A percentile compares a stretch with the other conserved stretches of the same genome.
Evolutionary conservation across 2,113 vertebrate species (phyloP).

Genomic region (Tachysurus fulvidraco): DNA sequence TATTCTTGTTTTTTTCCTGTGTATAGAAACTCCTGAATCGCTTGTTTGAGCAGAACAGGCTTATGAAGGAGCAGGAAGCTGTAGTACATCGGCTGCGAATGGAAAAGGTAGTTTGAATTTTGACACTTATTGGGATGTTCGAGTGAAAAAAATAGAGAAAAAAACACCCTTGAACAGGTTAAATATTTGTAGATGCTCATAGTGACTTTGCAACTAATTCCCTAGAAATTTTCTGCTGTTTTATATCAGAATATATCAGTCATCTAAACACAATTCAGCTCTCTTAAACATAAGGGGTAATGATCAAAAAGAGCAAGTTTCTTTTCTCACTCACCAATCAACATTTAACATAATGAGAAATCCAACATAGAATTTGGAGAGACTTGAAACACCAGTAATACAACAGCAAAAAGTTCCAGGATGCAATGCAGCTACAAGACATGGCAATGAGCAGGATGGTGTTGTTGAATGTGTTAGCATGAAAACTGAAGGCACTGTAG

Average conservation of each 20-base stretch:
- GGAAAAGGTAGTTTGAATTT: slow-evolving; percentile 80
- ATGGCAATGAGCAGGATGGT: neutral
- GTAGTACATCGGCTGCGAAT: slow-evolving; percentile 88
- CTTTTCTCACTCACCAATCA: neutral
- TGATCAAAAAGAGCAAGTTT: neutral
- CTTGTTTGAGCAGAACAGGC: slow-evolving; percentile 88
- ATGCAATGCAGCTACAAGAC: neutral
- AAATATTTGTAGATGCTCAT: neutral
- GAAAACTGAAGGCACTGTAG: neutral
- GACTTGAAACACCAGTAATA: neutral
- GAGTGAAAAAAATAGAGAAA: too few species aligned
- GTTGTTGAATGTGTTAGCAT: neutral
- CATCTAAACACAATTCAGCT: neutral
- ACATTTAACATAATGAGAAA: neutral
- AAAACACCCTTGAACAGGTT: neutral
- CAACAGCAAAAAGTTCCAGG: neutral
- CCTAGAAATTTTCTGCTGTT: neutral
- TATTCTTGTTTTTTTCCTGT: slow-evolving; percentile 2
- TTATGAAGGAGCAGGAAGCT: slow-evolving; percentile 87
- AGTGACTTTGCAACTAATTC: neutral
- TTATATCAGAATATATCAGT: neutral
- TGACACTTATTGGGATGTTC: neutral
- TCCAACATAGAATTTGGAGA: neutral
- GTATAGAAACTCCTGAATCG: slow-evolving; percentile 89
- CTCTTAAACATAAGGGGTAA: neutral